Base-by-base conservation (phyloP, 2,888 invertebrate genomes). In the Xestobium rufovillosum region DNA sequence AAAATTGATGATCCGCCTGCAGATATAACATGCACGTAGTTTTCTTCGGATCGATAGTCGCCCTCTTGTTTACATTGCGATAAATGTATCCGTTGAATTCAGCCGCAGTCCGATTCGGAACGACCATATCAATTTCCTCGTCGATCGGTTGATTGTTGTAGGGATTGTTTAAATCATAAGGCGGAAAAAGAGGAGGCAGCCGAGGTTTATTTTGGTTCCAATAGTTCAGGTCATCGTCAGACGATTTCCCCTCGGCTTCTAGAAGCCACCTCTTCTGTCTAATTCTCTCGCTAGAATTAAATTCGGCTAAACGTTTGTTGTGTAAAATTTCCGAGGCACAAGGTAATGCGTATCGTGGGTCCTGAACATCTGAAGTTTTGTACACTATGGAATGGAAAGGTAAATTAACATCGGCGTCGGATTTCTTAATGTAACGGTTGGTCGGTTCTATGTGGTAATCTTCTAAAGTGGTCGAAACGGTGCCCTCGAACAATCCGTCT, bases 1-100 rank as follows among this genome's bases (percentile, higher is more conserved):
- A 97, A 67, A 98, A 90, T 67, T 92, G 83, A 66, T 96, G 95
- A 68, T 91, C 90, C 3, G 97, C 95, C 67, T 96, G 94, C 55
- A 98, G 72, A 64, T 92, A 95, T 38, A 96, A 73, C 76, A 92
- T 86, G 59, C 96, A 96, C 0, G 94, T 92, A 25, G 88, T 91
- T 65, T 92, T 92, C 51, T 81, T 78, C 14, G 88, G 87, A 65
- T 86, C 86, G 27, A 85, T 75, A 2, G 80, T 79, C 4, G 80
- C 81, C 44, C 80, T 68, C 57, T 77, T 79, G 53, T 75, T 76
- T 13, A 77, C 75, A 53, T 76, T 76, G 31, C 76, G 65, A 17
- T 73, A 71, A 43, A 75, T 71, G 30, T 63, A 47, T 34, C 73
- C 75, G 4, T 65, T 71, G 2, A 57, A 40, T 40, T 63, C 62